phyloP scores from a whole-genome alignment of 2,888 invertebrate species.

The Nycteola revayana region DNA sequence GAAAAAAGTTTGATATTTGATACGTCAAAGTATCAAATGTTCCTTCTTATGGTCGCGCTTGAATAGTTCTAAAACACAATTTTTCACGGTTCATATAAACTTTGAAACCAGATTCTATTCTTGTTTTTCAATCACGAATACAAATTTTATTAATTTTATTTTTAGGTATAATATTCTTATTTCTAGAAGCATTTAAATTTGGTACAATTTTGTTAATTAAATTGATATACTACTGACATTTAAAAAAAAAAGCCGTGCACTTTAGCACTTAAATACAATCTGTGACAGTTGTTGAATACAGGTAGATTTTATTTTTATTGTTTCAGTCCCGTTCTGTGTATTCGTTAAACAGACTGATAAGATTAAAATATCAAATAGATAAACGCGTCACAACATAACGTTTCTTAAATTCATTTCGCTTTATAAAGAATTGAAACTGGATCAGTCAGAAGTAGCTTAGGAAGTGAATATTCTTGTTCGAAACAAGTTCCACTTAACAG shows the following conservation, averaged over 20 bases:
- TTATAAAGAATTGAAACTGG: constrained; percentile 32
- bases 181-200: too few relatives aligned
- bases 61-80: constrained; percentile 56
- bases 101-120: constrained; percentile 44
- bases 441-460: constrained; percentile 36
- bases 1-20: constrained; percentile 53
- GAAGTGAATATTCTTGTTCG: constrained; percentile 48
- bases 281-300: constrained; percentile 29
- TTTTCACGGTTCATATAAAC: constrained; percentile 55
- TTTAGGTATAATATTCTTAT: too few relatives aligned
- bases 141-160: constrained; percentile 31
- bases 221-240: too few relatives aligned
- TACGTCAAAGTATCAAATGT: constrained; percentile 49
- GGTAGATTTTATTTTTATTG: constrained; percentile 46
- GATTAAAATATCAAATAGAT: constrained; percentile 51
- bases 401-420: constrained; percentile 26
- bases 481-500: constrained; percentile 70
- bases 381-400: constrained; percentile 24
- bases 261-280: constrained; percentile 19
- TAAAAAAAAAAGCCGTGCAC: constrained; percentile 26
- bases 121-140: constrained; percentile 35
- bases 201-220: too few relatives aligned
- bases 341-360: constrained; percentile 49
- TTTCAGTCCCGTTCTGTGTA: constrained; percentile 37
- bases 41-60: constrained; percentile 49